Evolutionary conservation across 2,113 vertebrate species (phyloP), one percentile per base, ranked within the genome.

Genomic region (Callionymus lyra): DNA sequence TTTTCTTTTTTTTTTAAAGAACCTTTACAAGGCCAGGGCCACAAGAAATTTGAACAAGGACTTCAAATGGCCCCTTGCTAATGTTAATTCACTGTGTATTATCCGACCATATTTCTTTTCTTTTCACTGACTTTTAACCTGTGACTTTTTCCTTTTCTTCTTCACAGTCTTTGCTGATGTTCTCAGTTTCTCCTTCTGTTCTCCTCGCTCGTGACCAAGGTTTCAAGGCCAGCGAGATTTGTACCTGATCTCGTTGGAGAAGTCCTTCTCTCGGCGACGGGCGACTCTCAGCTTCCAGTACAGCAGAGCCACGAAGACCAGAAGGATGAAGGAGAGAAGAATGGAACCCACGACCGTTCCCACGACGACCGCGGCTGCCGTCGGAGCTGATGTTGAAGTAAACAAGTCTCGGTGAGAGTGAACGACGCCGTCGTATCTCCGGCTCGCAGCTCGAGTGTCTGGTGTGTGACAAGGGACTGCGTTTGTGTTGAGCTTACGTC

Each of bases 181-280:
- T 38, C 10, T 13, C 36, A 38, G 36, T 38, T 16, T 38, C 14
- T 14, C 14, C 13, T 16, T 13, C 14, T 38, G 2, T 9, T 10
- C 13, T 10, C 1, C 15, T 16, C 9, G 2, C 10, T n/a, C 6
- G 34, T 35, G 34, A 34, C 34, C 11, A 34, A n/a, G 11, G 13
- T 34, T 34, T 34, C 5, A 34, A 34, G 5, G n/a, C n/a, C n/a
- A 27, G 21, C 21, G 4, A 27, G 8, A 8, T 8, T 27, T 1
- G 14, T 81, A 87, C 85, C 83, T 83, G 79, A 90, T 87, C 16
- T 90, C 87, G 16, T 84, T 88, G 63, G 84, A 81, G 59, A 85
- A 46, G 60, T 89, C 87, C 50, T 84, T 78, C 27, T 83, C 66
- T n/a, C 63, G 63, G 10, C n/a, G 31, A 6, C 2, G 6, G 34